Evolutionary conservation across 2,797 vertebrate species (phyloP), one percentile per base, ranked within the genome.

Genomic region (Synanceia verrucosa): DNA sequence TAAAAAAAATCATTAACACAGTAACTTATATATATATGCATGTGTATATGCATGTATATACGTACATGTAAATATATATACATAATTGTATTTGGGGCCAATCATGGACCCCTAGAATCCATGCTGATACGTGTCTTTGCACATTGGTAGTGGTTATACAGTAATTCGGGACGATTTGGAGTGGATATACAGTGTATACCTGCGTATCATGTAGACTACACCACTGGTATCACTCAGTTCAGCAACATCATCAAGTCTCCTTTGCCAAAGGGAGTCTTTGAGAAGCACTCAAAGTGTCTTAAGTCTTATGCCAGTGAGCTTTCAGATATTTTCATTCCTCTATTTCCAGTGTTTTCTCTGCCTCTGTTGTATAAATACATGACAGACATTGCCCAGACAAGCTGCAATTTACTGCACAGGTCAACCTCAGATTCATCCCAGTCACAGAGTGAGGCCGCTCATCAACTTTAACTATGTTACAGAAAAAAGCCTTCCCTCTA

Each of bases 401-500:
- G 74, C 51, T 41, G 36, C 47, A 57, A 23, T 83, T 79, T 76
- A 67, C 43, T 58, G 51, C 47, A 34, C 33, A 43, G 72, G 73
- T 85, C 65, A 60, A 70, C 51, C 21, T 5, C n/a, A n/a, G n/a
- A 6, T 65, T 79, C 62, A 67, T 65, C 51, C 55, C 41, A 61
- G 67, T 81, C 55, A 46, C 65, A 53, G 56, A 70, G 14, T 13
- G 19, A 61, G 59, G 23, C 65, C 73, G 70, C 71, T 84, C 71
- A 84, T 89, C 86, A 86, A 82, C 67, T 87, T 86, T 73, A 62
- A 80, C 71, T 71, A 33, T 46, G 52, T 51, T 64, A 79, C 63
- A 73, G 70, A 78, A 76, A 81, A 70, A 79, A 71, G 29, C 33
- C 53, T 60, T 64, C 47, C 33, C 36, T 82, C 71, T 73, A 71